These are phyloP conservation scores for Lepetodrilus schrolli DNA, from an alignment of 2,888 invertebrate species.

Conservation along the genomic window DNA sequence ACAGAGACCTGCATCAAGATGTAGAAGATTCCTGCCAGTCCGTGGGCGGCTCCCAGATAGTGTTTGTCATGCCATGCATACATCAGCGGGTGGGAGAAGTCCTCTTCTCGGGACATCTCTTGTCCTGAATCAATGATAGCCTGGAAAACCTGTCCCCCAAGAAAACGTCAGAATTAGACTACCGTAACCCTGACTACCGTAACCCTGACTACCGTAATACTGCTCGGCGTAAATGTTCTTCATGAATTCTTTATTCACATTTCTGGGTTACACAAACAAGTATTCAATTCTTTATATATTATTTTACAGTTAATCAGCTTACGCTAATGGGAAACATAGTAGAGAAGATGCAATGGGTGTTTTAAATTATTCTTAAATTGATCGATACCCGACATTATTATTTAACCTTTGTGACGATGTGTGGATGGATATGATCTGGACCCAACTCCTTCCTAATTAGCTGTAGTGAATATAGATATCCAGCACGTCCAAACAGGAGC, in stretches of 20 bases:
- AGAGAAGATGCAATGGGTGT: too few species aligned
- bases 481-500: slow-evolving; percentile 88
- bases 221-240: too few species aligned
- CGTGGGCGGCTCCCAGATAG: slow-evolving; percentile 93
- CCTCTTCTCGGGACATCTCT: slow-evolving; percentile 78
- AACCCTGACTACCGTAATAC: too few species aligned
- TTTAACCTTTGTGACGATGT: slow-evolving; percentile 80
- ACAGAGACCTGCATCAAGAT: slow-evolving; percentile 83
- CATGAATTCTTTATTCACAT: too few species aligned
- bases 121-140: slow-evolving; percentile 80
- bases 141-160: slow-evolving; percentile 81
- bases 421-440: slow-evolving; percentile 79
- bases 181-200: too few species aligned
- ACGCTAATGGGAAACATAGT: too few species aligned
- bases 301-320: too few species aligned
- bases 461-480: slow-evolving; percentile 86
- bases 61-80: slow-evolving; percentile 91
- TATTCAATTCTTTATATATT: too few species aligned
- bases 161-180: too few species aligned
- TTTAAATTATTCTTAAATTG: too few species aligned
- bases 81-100: slow-evolving; percentile 80
- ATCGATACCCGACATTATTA: too few species aligned
- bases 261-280: neutral
- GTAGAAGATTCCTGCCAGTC: slow-evolving; percentile 88
- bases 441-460: slow-evolving; percentile 83